Evolutionary conservation across 1,140 invertebrate genomes (phyloP), one percentile per base, ranked within the genome.

Genomic region (Sarcophaga bullata): DNA sequence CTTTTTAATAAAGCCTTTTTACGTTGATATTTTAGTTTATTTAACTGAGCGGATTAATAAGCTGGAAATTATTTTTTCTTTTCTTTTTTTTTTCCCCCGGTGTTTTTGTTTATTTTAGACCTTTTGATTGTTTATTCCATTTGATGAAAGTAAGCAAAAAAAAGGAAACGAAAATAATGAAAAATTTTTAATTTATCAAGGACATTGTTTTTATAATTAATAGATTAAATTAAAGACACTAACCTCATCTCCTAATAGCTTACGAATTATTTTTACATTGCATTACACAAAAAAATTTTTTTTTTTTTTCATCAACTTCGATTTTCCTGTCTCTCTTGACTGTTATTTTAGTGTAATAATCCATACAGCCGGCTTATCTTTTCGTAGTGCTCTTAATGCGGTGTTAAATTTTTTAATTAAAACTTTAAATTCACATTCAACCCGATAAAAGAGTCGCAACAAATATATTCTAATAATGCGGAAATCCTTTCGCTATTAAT

Each of bases 401-500:
- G 25, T 37, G 25, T 37, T 37, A 37, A 37, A 37, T 37, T 37
- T 37, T n/a, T 37, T 37, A 37, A 37, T 37, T 37, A 37, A 37
- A 37, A 37, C 25, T 37, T 37, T 37, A 1, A 37, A 37, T 37
- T 37, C 25, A 37, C 25, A 37, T 37, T 37, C 25, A 37, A 37
- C 25, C 25, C 1, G 1, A 37, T 37, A 2, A 37, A n/a, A 37
- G 25, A 54, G 80, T 72, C 80, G 72, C 58, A 58, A 81, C 72
- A 72, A 81, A 37, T 37, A 37, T 72, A 81, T 81, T 81, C 80
- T 81, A 82, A 76, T 82, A 82, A 75, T 15, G 54, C 73, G 62
- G 82, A 78, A 83, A 83, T 81, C 81, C 82, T 73, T 83, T 80
- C 73, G 82, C 81, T 83, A 83, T 83, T 81, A 83, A 83, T 83